phyloP scores from a whole-genome alignment of 2,113 vertebrate species.

The human region GRCh38 chr4:146478001-146478500 shows the following conservation, averaged over 20 bases:
- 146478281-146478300: constrained; percentile 97
- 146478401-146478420: constrained; percentile 53
- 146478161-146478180: constrained; percentile 95
- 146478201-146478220: constrained; percentile 97
- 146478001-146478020: constrained; percentile 52
- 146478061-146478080: constrained; percentile 99
- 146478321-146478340: constrained; percentile 90
- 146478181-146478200: constrained; percentile 92
- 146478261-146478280: constrained; percentile 95
- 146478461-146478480: constrained; percentile 76
- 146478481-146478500: constrained; percentile 77
- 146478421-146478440: constrained; percentile 68
- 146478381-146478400: constrained; percentile 86
- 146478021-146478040: constrained; percentile 69
- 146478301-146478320: constrained; percentile 96
- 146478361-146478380: constrained; percentile 94
- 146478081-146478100: constrained; percentile 99
- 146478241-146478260: constrained; percentile 99
- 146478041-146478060: constrained; percentile 86
- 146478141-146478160: constrained; percentile 99
- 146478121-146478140: constrained; percentile 98
- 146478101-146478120: constrained; percentile 98
- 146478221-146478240: constrained; percentile 99
- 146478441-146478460: constrained; percentile 65
- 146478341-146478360: constrained; percentile 91